These are phyloP conservation scores for Dryococelus australis DNA, from an alignment of 2,888 invertebrate species.

Conservation along the genomic window DNA sequence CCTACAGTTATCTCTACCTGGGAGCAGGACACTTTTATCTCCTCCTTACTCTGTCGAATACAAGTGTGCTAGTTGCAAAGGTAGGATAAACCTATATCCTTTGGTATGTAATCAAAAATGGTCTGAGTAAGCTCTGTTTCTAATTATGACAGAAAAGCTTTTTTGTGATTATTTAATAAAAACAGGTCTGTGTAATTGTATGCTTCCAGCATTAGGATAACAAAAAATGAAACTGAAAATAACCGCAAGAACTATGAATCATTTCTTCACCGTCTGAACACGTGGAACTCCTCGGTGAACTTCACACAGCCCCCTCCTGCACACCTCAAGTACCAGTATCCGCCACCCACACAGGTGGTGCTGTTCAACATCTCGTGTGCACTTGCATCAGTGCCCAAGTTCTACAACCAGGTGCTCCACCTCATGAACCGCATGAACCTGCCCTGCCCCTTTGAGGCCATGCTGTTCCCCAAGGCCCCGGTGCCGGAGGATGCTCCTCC, in stretches of 20 bases:
- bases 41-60: too few relatives aligned
- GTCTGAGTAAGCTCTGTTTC: too few relatives aligned
- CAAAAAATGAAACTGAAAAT: slow-evolving; percentile 49
- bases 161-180: too few relatives aligned
- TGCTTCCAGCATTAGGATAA: slow-evolving; percentile 29
- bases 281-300: slow-evolving; percentile 66
- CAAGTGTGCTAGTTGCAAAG: too few relatives aligned
- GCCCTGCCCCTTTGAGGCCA: slow-evolving; percentile 76
- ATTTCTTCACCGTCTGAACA: slow-evolving; percentile 66
- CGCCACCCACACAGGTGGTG: slow-evolving; percentile 74
- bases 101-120: too few relatives aligned
- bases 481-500: slow-evolving; percentile 11
- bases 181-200: too few relatives aligned
- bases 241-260: slow-evolving; percentile 53
- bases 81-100: too few relatives aligned
- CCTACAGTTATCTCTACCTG: too few relatives aligned
- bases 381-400: slow-evolving; percentile 76
- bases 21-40: too few relatives aligned
- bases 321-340: slow-evolving; percentile 81
- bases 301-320: slow-evolving; percentile 80
- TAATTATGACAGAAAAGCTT: too few relatives aligned
- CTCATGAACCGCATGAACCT: slow-evolving; percentile 96
- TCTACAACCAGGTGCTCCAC: slow-evolving; percentile 84
- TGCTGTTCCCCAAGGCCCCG: slow-evolving; percentile 44
- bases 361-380: slow-evolving; percentile 80